phyloP scores from a whole-genome alignment of 2,797 vertebrate genomes.

The Helarctos malayanus region DNA sequence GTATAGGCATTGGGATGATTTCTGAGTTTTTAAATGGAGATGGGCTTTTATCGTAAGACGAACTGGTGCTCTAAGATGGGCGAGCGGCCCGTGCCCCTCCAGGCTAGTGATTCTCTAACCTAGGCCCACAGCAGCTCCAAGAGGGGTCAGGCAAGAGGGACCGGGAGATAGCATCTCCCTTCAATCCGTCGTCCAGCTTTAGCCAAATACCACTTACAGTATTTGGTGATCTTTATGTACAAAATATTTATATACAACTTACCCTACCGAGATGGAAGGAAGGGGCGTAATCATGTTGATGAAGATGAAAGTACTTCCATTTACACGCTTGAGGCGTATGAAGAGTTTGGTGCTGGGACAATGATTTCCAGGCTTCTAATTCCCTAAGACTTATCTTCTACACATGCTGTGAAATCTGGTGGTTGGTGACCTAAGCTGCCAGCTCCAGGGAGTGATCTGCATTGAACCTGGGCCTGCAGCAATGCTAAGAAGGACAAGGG shows the following conservation, averaged over 20 bases:
- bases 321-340: neutral
- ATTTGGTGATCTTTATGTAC: slow-evolving; percentile 57
- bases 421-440: neutral
- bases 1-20: slow-evolving; percentile 39
- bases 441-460: neutral
- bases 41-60: slow-evolving; percentile 10
- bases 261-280: neutral
- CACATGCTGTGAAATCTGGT: neutral
- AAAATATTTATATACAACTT: slow-evolving; percentile 59
- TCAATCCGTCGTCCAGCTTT: neutral
- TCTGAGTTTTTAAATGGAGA: slow-evolving; percentile 56
- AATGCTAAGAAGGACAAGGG: slow-evolving; percentile 45
- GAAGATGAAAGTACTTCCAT: neutral
- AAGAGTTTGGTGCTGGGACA: neutral
- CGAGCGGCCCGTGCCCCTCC: neutral
- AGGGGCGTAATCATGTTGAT: neutral
- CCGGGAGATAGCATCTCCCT: slow-evolving; percentile 34
- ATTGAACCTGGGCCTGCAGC: neutral
- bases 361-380: slow-evolving; percentile 17
- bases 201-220: slow-evolving; percentile 23
- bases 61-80: neutral
- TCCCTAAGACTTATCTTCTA: slow-evolving; percentile 24
- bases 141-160: neutral
- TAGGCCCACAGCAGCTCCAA: neutral
- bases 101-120: neutral